Conservation (phyloP, 2,797 vertebrate genomes). For the Anableps anableps region DNA sequence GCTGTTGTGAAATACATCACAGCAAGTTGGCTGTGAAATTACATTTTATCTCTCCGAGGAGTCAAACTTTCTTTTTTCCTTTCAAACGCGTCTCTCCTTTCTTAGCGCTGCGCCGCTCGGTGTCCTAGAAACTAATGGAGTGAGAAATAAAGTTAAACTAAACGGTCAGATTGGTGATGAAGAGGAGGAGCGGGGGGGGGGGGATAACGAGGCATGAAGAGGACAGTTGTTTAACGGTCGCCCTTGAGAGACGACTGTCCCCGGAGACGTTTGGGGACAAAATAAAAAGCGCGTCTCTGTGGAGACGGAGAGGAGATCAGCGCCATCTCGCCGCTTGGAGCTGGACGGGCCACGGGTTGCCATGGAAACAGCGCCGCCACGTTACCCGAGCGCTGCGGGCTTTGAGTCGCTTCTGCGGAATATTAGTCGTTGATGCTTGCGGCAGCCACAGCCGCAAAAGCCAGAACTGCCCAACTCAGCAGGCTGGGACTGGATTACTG, state of each 20-base stretch:
- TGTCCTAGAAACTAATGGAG: slow-evolving; percentile 83
- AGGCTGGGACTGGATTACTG: too few species aligned
- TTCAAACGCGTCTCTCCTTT: slow-evolving; percentile 8
- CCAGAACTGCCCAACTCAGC: too few species aligned
- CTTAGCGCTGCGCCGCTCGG: slow-evolving; percentile 38
- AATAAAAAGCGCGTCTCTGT: slow-evolving; percentile 3
- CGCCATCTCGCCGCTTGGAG: not conserved
- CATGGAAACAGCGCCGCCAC: slow-evolving; percentile 50
- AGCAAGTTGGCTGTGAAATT: slow-evolving; percentile 86
- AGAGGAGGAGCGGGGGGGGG: slow-evolving; percentile 25
- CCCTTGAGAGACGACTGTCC: slow-evolving; percentile 66
- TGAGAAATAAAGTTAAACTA: slow-evolving; percentile 82
- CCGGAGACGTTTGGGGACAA: slow-evolving; percentile 29
- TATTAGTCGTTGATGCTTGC: not conserved
- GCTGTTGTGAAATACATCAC: slow-evolving; percentile 80
- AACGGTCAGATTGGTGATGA: slow-evolving; percentile 77
- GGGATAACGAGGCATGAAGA: slow-evolving; percentile 58
- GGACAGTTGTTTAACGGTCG: slow-evolving; percentile 71
- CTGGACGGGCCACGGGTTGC: slow-evolving; percentile 38
- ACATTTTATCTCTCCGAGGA: slow-evolving; percentile 80
- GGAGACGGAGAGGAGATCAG: not conserved
- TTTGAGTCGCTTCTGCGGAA: slow-evolving; percentile 19
- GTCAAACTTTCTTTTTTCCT: slow-evolving; percentile 72
- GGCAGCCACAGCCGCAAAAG: too few species aligned
- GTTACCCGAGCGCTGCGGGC: slow-evolving; percentile 7